phyloP scores from a whole-genome alignment of 2,888 invertebrate species.

The Unio pictorum region DNA sequence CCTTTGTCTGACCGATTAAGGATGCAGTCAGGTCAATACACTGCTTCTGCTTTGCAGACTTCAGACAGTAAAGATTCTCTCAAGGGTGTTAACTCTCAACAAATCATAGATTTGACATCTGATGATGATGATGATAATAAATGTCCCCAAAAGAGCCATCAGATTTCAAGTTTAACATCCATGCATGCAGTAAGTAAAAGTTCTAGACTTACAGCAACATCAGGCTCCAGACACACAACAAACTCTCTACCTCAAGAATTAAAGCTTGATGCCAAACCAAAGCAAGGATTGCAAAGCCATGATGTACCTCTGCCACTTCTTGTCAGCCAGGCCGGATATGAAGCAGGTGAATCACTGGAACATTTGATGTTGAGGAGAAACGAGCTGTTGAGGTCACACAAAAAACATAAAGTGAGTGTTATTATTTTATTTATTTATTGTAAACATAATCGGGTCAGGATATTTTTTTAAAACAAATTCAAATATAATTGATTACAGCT shows the following conservation, averaged over 20 bases:
- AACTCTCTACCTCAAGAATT: no score
- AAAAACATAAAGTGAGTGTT: slow-evolving; percentile 39
- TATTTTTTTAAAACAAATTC: background rate
- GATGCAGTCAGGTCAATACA: slow-evolving; percentile 17
- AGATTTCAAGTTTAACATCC: slow-evolving; percentile 14
- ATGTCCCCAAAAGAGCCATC: slow-evolving; percentile 20
- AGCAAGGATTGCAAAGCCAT: no score
- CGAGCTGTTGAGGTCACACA: slow-evolving; percentile 21
- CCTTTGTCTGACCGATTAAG: slow-evolving; percentile 26
- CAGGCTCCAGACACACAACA: no score
- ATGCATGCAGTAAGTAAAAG: background rate
- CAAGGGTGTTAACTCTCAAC: slow-evolving; percentile 2
- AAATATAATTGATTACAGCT: background rate
- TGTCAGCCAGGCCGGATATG: no score
- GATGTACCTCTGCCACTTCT: no score
- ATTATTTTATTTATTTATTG: background rate
- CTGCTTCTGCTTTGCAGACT: slow-evolving; percentile 1
- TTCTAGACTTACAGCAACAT: no score
- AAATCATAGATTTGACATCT: slow-evolving; percentile 36
- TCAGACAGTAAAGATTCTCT: background rate
- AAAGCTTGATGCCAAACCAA: no score
- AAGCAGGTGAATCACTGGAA: slow-evolving; percentile 12
- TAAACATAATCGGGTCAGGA: background rate
- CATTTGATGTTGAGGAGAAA: slow-evolving; percentile 29
- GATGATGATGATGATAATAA: slow-evolving; percentile 33